Evolutionary conservation across 1,140 invertebrate species (phyloP).

Genomic region (Zaprionus lachaisei): DNA sequence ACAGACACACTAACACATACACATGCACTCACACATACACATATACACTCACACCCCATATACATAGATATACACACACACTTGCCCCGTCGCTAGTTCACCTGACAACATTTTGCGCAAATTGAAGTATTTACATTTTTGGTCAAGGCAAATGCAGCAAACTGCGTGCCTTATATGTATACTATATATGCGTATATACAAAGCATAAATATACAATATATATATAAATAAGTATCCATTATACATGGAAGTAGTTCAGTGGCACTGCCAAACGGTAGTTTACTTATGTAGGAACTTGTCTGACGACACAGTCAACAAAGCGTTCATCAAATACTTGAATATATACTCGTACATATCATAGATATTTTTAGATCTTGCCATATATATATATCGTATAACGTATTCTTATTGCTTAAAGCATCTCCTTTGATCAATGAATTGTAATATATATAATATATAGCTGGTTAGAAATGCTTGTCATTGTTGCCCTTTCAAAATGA

Average conservation of each 20-base stretch:
- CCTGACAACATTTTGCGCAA: slow-evolving; percentile 69
- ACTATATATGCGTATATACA: neutral
- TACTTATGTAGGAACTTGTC: too few relatives aligned
- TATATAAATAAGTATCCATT: neutral
- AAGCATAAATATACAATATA: neutral
- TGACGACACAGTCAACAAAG: too few relatives aligned
- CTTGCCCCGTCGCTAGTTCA: neutral
- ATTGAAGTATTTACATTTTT: slow-evolving; percentile 78
- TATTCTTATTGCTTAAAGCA: too few relatives aligned
- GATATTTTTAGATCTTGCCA: too few relatives aligned
- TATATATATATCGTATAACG: too few relatives aligned
- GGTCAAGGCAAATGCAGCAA: slow-evolving; percentile 55
- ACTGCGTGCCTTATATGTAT: slow-evolving; percentile 17
- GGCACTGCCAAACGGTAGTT: too few relatives aligned
- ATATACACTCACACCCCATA: slow-evolving; percentile 1
- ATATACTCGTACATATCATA: too few relatives aligned
- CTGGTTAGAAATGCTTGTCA: too few relatives aligned
- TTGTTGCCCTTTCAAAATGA: too few relatives aligned
- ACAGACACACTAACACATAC: neutral
- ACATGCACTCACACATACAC: slow-evolving; percentile 3
- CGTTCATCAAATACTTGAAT: too few relatives aligned
- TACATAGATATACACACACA: neutral
- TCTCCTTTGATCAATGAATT: too few relatives aligned
- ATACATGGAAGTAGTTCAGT: neutral
- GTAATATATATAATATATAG: too few relatives aligned